Conservation (phyloP, 2,113 vertebrate species). For the Polypterus senegalus region DNA sequence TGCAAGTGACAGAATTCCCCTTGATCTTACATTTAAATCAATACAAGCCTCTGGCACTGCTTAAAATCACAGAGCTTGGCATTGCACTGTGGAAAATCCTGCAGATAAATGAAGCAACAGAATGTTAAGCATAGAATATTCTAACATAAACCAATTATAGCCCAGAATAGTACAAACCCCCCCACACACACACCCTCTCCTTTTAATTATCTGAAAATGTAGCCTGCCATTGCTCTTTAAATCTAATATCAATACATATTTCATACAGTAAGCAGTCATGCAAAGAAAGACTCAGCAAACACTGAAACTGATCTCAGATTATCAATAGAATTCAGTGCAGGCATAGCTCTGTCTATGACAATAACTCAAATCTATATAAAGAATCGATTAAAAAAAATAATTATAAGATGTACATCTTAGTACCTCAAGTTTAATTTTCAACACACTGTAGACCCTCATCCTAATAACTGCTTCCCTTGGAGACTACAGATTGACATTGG, state of each 20-base stretch:
- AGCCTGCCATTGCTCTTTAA: neutral
- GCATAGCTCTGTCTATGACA: neutral
- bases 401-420: neutral
- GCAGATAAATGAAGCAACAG: neutral
- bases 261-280: conserved; percentile 4
- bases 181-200: neutral
- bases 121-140: neutral
- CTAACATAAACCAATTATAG: neutral
- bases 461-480: conserved; percentile 1
- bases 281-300: neutral
- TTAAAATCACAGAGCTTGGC: neutral
- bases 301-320: neutral
- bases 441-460: neutral
- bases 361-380: neutral
- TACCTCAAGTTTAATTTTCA: neutral
- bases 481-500: conserved; percentile 5
- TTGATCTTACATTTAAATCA: conserved; percentile 29
- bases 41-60: conserved; percentile 12
- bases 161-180: neutral
- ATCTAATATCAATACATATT: neutral
- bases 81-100: neutral
- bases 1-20: conserved; percentile 18
- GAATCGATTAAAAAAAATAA: neutral
- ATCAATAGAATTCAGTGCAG: neutral
- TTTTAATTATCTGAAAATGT: conserved; percentile 2